These are phyloP conservation scores for Apotomis capreana DNA, from an alignment of 2,888 invertebrate species.

Conservation along the genomic window DNA sequence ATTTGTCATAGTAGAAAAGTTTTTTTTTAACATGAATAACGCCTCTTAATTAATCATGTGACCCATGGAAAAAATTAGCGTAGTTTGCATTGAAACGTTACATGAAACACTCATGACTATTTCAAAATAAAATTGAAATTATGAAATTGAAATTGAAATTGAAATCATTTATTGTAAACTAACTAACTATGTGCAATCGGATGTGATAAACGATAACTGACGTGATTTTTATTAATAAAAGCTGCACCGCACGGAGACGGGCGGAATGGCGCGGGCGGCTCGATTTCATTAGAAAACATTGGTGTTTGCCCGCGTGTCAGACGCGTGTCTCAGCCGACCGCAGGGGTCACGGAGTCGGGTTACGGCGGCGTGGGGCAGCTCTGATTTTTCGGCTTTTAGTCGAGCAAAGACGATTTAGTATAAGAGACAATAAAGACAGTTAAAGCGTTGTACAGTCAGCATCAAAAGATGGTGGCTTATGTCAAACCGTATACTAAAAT, in stretches of 20 bases:
- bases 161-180: neutral
- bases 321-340: constrained; percentile 58
- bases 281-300: constrained; percentile 66
- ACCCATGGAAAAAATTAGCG: too few relatives aligned
- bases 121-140: too few relatives aligned
- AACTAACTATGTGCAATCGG: neutral
- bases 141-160: too few relatives aligned
- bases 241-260: constrained; percentile 28
- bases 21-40: too few relatives aligned
- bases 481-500: too few relatives aligned
- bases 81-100: too few relatives aligned
- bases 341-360: constrained; percentile 43
- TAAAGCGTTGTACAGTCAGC: neutral
- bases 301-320: constrained; percentile 62
- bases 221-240: constrained; percentile 29
- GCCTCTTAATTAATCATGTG: too few relatives aligned
- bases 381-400: constrained; percentile 41
- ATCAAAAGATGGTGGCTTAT: too few relatives aligned
- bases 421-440: neutral
- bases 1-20: too few relatives aligned
- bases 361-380: constrained; percentile 44
- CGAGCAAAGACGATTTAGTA: constrained; percentile 31
- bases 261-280: constrained; percentile 43
- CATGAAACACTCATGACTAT: too few relatives aligned
- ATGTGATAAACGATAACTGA: constrained; percentile 17